Conservation (phyloP, 1,140 invertebrate species). For the Myzus persicae region DNA sequence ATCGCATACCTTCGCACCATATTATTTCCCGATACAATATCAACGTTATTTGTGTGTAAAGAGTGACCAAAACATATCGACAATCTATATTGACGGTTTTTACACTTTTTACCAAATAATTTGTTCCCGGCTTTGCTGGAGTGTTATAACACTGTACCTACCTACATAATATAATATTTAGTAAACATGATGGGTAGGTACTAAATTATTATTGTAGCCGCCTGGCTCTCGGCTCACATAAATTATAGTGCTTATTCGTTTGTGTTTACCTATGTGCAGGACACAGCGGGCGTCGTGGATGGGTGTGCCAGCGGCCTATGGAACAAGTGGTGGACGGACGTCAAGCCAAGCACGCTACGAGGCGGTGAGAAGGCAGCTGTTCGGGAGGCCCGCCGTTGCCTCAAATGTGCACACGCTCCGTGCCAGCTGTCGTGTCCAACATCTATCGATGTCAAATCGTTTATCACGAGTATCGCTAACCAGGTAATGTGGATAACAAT, state of each 20-base stretch:
- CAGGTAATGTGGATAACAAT: slow-evolving; percentile 71
- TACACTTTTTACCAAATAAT: neutral
- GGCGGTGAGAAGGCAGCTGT: slow-evolving; percentile 89
- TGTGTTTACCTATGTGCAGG: neutral
- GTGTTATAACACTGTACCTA: no score
- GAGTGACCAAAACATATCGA: neutral
- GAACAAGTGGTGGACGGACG: slow-evolving; percentile 97
- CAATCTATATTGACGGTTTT: neutral
- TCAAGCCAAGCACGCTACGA: slow-evolving; percentile 91
- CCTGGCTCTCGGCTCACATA: neutral
- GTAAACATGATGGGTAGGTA: no score
- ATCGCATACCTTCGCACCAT: neutral
- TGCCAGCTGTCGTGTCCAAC: slow-evolving; percentile 99
- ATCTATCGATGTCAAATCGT: slow-evolving; percentile 94
- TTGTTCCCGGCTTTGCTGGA: neutral
- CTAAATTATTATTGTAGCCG: neutral
- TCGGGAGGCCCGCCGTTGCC: slow-evolving; percentile 86
- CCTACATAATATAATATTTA: no score
- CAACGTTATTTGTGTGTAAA: no score
- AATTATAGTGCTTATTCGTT: neutral
- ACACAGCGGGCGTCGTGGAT: neutral
- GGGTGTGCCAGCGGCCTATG: slow-evolving; percentile 65
- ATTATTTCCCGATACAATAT: neutral
- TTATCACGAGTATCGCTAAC: slow-evolving; percentile 95
- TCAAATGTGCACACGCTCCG: slow-evolving; percentile 98